Evolutionary conservation across 2,797 vertebrate species (phyloP), one percentile per base, ranked within the genome.

Genomic region (Spea hammondii): DNA sequence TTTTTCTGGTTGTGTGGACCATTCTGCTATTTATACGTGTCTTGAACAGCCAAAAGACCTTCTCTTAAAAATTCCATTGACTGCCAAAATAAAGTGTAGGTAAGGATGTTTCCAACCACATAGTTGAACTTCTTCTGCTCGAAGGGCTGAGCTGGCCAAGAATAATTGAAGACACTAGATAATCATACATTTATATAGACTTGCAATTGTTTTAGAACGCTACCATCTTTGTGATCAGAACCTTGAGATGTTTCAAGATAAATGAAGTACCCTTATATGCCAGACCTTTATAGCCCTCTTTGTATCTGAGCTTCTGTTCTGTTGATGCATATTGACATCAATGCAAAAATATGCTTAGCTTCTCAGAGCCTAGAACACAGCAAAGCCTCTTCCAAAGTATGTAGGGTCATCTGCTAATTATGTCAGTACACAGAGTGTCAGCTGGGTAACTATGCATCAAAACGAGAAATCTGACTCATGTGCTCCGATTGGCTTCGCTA

Each of bases 151-250:
- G 32, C 32, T 32, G 32, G 32, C 32, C 32, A 32, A 32, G 32
- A 32, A 32, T 3, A 3, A 32, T 32, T 32, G 32, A 32, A 32
- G 32, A 32, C 32, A 32, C 32, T 32, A 62, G n/a, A 7, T 74
- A 72, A 65, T 74, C 14, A 64, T 65, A 80, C 57, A 65, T 44
- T 70, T 69, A 80, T 60, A 65, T 65, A 50, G 67, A 70, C 59
- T 49, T 32, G 51, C 12, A 48, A 67, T 75, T 80, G 65, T 70
- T 65, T 32, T 73, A 32, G 64, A 75, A 50, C 70, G 67, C 65
- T 53, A 74, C 72, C 65, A 68, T 64, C 53, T 65, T 79, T 79
- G 66, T 74, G 72, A 79, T 79, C 65, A 64, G 44, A 74, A 45
- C 44, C 72, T 47, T 70, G 44, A 74, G 72, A 70, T 49, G 12